Percentiles rank a stretch among this genome's conserved stretches.
Evolutionary conservation across 2,113 vertebrate genomes (phyloP).

Genomic region (Ascaphus truei): DNA sequence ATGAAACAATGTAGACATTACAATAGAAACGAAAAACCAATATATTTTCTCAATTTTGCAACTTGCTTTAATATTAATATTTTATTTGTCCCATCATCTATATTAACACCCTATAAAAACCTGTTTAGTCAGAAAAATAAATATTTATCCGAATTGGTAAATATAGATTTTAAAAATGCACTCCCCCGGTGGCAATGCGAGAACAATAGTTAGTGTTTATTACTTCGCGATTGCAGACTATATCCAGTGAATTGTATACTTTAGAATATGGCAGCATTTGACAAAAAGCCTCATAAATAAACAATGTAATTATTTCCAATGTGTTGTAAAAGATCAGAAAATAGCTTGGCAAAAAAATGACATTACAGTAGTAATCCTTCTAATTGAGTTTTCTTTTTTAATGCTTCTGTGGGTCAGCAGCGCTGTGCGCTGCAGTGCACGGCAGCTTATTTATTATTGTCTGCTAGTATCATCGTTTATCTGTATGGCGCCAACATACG

Average conservation of each 20-base stretch:
- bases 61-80: background rate
- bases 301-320: background rate
- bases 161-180: background rate
- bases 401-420: too few species aligned
- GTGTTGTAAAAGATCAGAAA: background rate
- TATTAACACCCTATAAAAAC: conserved; percentile 3
- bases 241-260: background rate
- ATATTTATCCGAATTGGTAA: conserved; percentile 4
- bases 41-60: background rate
- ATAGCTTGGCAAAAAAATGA: too few species aligned
- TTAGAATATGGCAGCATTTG: background rate
- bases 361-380: too few species aligned
- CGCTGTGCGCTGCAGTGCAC: too few species aligned
- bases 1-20: background rate
- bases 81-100: background rate
- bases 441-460: too few species aligned
- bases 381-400: too few species aligned
- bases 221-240: background rate
- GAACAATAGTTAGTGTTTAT: background rate
- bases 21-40: too few species aligned
- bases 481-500: too few species aligned
- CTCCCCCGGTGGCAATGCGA: background rate
- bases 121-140: background rate
- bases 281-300: conserved; percentile 4
- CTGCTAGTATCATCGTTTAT: too few species aligned